These are phyloP conservation scores for Bombus terrestris DNA, from an alignment of 1,140 invertebrate genomes.

Conservation along the genomic window DNA sequence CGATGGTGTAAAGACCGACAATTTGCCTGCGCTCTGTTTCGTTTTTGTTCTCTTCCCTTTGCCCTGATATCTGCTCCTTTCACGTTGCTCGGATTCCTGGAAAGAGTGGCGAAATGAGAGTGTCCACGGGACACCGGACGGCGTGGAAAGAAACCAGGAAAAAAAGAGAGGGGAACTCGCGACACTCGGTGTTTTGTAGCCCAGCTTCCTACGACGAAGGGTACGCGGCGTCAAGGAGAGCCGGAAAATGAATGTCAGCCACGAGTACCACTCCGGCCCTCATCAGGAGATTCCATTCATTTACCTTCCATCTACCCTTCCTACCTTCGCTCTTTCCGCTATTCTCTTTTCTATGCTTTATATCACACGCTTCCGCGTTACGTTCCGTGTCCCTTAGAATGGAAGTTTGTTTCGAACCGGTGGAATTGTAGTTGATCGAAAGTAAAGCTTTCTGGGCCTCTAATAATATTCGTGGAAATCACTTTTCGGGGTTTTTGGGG, in stretches of 20 bases:
- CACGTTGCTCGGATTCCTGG: slow-evolving; percentile 41
- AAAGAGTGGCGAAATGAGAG: neutral
- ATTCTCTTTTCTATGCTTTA: slow-evolving; percentile 12
- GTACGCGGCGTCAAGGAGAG: slow-evolving; percentile 26
- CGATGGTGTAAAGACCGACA: slow-evolving; percentile 55
- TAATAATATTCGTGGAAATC: neutral
- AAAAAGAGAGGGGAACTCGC: neutral
- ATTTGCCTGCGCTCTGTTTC: slow-evolving; percentile 48
- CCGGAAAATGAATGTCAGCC: slow-evolving; percentile 53
- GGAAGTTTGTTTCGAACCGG: neutral
- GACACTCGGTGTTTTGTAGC: slow-evolving; percentile 28
- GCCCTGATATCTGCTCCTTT: slow-evolving; percentile 42
- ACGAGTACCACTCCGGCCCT: slow-evolving; percentile 39
- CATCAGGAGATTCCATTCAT: slow-evolving; percentile 47
- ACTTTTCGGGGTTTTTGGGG: neutral
- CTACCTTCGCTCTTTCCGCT: neutral
- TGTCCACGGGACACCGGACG: neutral
- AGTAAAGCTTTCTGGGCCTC: too few species aligned
- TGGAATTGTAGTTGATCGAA: neutral
- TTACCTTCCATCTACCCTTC: neutral
- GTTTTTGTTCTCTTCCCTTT: neutral
- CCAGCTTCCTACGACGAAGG: slow-evolving; percentile 12
- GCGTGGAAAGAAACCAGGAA: neutral
- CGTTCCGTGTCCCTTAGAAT: neutral
- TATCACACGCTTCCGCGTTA: slow-evolving; percentile 28